A percentile compares a stretch with the other conserved stretches of the same genome.
Conservation (phyloP, 2,113 vertebrate genomes). For the Riparia riparia region DNA sequence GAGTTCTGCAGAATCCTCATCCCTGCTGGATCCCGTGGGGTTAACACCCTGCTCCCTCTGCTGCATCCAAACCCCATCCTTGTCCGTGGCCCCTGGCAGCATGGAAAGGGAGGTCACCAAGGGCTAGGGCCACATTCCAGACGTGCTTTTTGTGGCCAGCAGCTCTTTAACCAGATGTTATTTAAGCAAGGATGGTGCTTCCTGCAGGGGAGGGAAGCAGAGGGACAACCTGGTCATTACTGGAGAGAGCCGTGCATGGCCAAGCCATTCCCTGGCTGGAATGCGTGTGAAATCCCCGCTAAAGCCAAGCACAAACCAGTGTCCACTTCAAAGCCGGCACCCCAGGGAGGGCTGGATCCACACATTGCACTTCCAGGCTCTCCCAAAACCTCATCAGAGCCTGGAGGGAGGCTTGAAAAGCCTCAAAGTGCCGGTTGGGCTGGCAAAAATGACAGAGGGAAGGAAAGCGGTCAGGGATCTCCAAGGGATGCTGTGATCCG, state of each 20-base stretch:
- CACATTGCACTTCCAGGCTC: background rate
- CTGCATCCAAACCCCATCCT: background rate
- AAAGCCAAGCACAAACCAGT: background rate
- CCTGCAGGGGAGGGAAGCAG: background rate
- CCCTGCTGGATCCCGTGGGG: background rate
- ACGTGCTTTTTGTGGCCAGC: conserved; percentile 8
- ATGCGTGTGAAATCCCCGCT: conserved; percentile 23
- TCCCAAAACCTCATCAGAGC: conserved; percentile 28
- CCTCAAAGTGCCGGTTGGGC: background rate
- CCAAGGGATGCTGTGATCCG: background rate
- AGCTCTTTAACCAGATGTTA: conserved; percentile 27
- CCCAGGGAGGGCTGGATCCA: background rate
- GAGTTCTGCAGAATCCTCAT: background rate
- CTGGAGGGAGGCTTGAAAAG: background rate
- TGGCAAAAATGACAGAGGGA: background rate
- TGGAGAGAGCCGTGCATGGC: background rate
- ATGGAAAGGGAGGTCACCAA: background rate
- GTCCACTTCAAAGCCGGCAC: background rate
- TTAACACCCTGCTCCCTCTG: background rate
- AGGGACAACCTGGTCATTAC: background rate
- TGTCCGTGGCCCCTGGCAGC: background rate
- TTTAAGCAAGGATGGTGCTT: background rate
- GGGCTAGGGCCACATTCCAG: conserved; percentile 55
- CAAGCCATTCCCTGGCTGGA: conserved; percentile 1
- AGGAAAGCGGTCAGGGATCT: background rate